Conservation (phyloP, 2,113 vertebrate species). For the Desmodus rotundus region DNA sequence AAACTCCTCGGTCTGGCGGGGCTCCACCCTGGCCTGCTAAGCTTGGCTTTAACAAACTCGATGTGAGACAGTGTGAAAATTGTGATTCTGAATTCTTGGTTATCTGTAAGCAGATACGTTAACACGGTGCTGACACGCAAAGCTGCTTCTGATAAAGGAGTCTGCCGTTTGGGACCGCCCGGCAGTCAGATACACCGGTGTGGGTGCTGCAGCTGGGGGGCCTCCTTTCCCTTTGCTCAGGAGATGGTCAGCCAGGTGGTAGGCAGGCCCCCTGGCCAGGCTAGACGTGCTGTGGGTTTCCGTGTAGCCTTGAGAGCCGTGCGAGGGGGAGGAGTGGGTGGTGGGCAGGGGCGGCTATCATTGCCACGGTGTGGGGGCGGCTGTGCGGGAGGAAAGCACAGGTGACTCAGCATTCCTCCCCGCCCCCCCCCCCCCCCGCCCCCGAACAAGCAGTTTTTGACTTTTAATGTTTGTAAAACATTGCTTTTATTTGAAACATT, state of each 20-base stretch:
- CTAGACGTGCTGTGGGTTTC: background rate
- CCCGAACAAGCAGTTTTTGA: background rate
- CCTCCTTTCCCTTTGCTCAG: background rate
- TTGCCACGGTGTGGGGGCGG: background rate
- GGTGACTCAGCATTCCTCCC: background rate
- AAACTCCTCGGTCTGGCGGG: too few relatives aligned
- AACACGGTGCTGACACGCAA: too few relatives aligned
- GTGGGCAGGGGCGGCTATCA: background rate
- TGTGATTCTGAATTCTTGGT: too few relatives aligned
- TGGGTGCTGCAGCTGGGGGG: too few relatives aligned
- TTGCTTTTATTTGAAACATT: background rate
- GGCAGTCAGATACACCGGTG: too few relatives aligned
- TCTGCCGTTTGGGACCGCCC: too few relatives aligned
- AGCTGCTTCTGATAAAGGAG: too few relatives aligned
- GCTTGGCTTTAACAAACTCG: too few relatives aligned
- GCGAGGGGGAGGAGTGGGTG: background rate
- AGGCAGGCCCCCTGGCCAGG: background rate
- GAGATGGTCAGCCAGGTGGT: background rate
- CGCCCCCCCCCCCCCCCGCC: too few relatives aligned
- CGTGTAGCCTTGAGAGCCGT: background rate
- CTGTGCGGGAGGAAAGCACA: background rate
- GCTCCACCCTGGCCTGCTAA: too few relatives aligned
- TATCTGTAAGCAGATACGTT: too few relatives aligned
- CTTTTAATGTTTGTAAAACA: background rate
- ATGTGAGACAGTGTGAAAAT: too few relatives aligned